phyloP scores from a whole-genome alignment of 2,888 invertebrate species.

The Pimpla rufipes region DNA sequence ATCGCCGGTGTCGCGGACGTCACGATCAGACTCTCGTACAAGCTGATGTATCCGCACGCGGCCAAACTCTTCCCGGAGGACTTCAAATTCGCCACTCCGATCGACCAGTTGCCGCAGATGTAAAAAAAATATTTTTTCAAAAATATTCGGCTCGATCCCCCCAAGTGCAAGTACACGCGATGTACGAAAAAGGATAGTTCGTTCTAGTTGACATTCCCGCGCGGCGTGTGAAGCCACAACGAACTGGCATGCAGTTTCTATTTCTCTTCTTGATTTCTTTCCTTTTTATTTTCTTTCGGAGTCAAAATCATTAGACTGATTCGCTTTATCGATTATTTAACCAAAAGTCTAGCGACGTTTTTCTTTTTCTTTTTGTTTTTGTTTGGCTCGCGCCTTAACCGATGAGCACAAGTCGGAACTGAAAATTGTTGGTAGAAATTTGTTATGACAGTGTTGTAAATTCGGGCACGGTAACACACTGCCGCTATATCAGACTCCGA shows the following conservation, averaged over 20 bases:
- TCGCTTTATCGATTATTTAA: constrained; percentile 19
- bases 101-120: constrained; percentile 97
- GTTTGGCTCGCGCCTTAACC: background rate
- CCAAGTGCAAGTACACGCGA: background rate
- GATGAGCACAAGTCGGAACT: background rate
- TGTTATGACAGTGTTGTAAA: background rate
- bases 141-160: constrained; percentile 1
- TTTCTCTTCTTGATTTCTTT: constrained; percentile 19
- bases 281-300: background rate
- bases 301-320: constrained; percentile 36
- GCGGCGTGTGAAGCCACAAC: constrained; percentile 38
- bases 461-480: background rate
- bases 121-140: constrained; percentile 84
- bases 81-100: constrained; percentile 97
- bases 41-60: constrained; percentile 98
- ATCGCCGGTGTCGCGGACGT: constrained; percentile 99
- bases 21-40: constrained; percentile 98
- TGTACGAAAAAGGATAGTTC: background rate
- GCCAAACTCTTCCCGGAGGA: constrained; percentile 97
- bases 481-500: constrained; percentile 2
- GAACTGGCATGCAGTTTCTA: constrained; percentile 32
- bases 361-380: background rate
- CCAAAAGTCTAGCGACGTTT: background rate
- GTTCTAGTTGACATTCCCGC: constrained; percentile 60
- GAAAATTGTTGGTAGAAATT: background rate